Base-by-base conservation (phyloP, 2,888 invertebrate species). In the Tuberolachnus salignus region DNA sequence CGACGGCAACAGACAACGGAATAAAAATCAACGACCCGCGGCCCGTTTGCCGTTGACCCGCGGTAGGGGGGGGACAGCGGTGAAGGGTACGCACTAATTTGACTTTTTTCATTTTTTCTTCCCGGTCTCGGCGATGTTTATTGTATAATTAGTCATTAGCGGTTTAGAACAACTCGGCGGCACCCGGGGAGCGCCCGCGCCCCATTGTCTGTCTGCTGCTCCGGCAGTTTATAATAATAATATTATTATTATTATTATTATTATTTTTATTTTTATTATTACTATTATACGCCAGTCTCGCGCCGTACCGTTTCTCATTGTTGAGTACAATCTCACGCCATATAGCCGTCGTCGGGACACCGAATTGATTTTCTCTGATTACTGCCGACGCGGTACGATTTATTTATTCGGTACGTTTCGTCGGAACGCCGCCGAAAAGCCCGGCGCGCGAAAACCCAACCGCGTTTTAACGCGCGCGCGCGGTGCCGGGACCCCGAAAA, bases 21-120 rank as follows among this genome's bases (percentile, higher is more conserved):
- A n/a, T n/a, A n/a, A n/a, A 34, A 34, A 34, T 6, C 34, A 34
- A 34, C 34, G 34, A 73, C 10, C 11, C 6, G 19, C 21, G 8
- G 34, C n/a, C 13, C 4, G 46, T 55, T 46, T 51, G 69, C 69
- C 34, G 67, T 69, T 78, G 67, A 78, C 78, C 78, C 78, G 51
- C 78, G 59, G 67, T 78, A 59, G 78, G 78, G 78, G 78, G 51
- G n/a, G n/a, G n/a, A n/a, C n/a, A n/a, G n/a, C n/a, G n/a, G n/a
- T n/a, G n/a, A n/a, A n/a, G 21, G 59, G 34, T 34, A 34, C 59
- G 78, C 78, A 78, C 78, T 78, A 69, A 78, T 78, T 75, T 61
- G 78, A 78, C 69, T 78, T 69, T 69, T 69, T 69, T 78, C 57
- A 3, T 34, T n/a, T n/a, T 34, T 34, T 34, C 34, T 34, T 6